Conservation (phyloP, 2,113 vertebrate species). For the Chamaetylas fuelleborni region DNA sequence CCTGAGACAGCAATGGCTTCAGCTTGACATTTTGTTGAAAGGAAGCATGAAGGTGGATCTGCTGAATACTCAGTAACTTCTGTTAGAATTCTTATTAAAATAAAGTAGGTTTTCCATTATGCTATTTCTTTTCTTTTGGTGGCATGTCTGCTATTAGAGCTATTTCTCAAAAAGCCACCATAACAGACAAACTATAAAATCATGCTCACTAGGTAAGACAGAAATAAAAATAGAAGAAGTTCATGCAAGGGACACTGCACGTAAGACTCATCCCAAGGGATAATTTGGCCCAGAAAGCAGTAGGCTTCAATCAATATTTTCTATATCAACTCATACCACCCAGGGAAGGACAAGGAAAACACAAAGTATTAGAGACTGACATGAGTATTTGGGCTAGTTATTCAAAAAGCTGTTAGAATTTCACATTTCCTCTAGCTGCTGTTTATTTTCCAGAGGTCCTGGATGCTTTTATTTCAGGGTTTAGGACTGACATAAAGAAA, state of each 20-base stretch:
- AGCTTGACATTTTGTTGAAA: background rate
- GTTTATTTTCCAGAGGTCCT: background rate
- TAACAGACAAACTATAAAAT: background rate
- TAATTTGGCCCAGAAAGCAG: background rate
- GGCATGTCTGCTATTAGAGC: background rate
- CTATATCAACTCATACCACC: background rate
- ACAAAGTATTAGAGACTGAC: background rate
- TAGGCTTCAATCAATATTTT: background rate
- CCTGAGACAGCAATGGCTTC: background rate
- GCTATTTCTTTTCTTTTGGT: background rate
- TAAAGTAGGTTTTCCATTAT: background rate
- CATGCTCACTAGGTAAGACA: background rate
- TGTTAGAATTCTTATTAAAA: background rate
- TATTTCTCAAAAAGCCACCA: background rate
- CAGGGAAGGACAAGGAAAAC: background rate
- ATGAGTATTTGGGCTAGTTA: background rate
- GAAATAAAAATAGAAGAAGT: background rate
- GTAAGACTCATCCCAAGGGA: background rate
- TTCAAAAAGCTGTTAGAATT: background rate
- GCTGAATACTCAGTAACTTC: background rate
- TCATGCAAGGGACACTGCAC: background rate
- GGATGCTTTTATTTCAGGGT: background rate
- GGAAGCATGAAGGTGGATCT: background rate
- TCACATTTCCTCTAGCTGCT: background rate
- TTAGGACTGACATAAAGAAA: background rate